Evolutionary conservation across 2,888 invertebrate species (phyloP).

Genomic region (Corbicula japonica): DNA sequence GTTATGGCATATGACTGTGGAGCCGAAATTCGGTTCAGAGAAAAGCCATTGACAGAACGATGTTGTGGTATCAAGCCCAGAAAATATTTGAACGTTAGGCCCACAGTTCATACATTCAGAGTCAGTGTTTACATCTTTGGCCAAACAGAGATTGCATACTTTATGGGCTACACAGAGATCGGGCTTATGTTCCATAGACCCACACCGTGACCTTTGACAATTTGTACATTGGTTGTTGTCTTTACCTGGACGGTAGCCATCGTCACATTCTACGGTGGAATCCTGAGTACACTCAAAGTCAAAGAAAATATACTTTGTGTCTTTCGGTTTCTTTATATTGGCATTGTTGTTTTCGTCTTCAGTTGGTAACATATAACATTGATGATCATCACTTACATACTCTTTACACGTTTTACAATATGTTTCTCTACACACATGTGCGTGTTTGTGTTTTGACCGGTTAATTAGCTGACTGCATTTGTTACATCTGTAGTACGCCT

Average conservation of each 20-base stretch:
- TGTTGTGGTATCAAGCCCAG: slow-evolving; percentile 29
- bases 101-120: slow-evolving; percentile 43
- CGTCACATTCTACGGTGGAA: slow-evolving; percentile 8
- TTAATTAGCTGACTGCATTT: slow-evolving; percentile 16
- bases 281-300: slow-evolving; percentile 29
- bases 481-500: slow-evolving; percentile 23
- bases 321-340: not conserved
- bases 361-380: slow-evolving; percentile 16
- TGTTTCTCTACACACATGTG: slow-evolving; percentile 8
- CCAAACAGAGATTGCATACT: slow-evolving; percentile 48
- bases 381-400: slow-evolving; percentile 12
- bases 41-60: slow-evolving; percentile 63
- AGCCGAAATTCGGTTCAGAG: slow-evolving; percentile 46
- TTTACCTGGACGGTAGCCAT: not conserved
- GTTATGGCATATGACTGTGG: slow-evolving; percentile 59
- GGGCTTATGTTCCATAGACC: slow-evolving; percentile 45
- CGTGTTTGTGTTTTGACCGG: slow-evolving; percentile 7
- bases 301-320: slow-evolving; percentile 15
- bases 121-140: slow-evolving; percentile 12
- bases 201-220: slow-evolving; percentile 43
- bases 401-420: slow-evolving; percentile 28
- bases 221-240: slow-evolving; percentile 33
- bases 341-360: not conserved
- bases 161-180: slow-evolving; percentile 59
- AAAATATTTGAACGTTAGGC: slow-evolving; percentile 42